These are phyloP conservation scores for Mugil cephalus DNA, from an alignment of 2,113 vertebrate genomes.

Conservation along the genomic window DNA sequence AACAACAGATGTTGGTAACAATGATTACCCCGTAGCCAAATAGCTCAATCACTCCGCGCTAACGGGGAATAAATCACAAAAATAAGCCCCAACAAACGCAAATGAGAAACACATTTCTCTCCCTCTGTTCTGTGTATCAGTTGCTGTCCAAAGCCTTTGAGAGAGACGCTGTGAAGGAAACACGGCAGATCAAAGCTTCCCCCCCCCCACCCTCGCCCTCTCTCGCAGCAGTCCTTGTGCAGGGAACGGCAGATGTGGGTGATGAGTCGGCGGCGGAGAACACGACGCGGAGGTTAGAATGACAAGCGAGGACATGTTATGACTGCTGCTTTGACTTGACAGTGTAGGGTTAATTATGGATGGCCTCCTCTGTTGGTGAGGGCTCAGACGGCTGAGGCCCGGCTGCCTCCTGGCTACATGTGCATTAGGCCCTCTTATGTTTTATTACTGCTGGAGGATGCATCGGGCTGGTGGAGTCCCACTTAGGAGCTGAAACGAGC, in stretches of 20 bases:
- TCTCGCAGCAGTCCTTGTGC: constrained; percentile 34
- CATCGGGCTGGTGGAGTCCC: constrained; percentile 29
- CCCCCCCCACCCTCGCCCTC: constrained; percentile 15
- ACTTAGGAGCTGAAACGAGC: constrained; percentile 50
- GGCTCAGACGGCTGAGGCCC: constrained; percentile 49
- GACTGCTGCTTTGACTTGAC: constrained; percentile 72
- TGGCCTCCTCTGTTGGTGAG: constrained; percentile 65
- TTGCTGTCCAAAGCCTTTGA: constrained; percentile 62
- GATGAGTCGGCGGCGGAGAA: constrained; percentile 66
- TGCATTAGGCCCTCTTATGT: constrained; percentile 63
- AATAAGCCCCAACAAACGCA: constrained; percentile 49
- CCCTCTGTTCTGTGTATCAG: constrained; percentile 35
- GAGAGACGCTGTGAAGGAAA: constrained; percentile 51
- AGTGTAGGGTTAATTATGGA: constrained; percentile 79
- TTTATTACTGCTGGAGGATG: constrained; percentile 70
- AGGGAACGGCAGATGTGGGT: constrained; percentile 63
- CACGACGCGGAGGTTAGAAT: constrained; percentile 60
- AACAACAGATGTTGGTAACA: constrained; percentile 49
- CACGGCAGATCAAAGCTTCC: constrained; percentile 65
- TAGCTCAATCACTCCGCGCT: constrained; percentile 41
- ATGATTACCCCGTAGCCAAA: constrained; percentile 52
- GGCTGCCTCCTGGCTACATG: constrained; percentile 63
- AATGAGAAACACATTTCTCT: constrained; percentile 59
- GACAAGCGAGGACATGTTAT: constrained; percentile 76
- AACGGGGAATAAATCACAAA: constrained; percentile 60